These are phyloP conservation scores for Hylaeus anthracinus DNA, from an alignment of 1,140 invertebrate species.

Conservation along the genomic window DNA sequence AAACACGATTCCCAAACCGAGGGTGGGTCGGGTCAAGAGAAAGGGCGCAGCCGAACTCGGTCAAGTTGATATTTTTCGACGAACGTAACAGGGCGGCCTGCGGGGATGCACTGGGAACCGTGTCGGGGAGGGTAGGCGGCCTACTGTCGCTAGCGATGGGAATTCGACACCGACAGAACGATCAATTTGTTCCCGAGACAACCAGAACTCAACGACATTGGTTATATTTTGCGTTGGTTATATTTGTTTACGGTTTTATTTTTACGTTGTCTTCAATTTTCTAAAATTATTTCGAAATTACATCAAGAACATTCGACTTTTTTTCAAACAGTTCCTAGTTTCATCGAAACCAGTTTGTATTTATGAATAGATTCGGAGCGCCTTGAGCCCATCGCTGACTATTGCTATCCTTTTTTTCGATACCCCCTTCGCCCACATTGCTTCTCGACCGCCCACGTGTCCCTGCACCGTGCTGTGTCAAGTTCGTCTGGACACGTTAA, in stretches of 20 bases:
- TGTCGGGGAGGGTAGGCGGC: too few species aligned
- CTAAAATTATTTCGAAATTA: too few species aligned
- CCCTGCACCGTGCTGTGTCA: slow-evolving; percentile 45
- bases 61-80: slow-evolving; percentile 38
- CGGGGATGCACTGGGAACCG: neutral
- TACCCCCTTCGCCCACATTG: slow-evolving; percentile 41
- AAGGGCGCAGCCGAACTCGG: slow-evolving; percentile 27
- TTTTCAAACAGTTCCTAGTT: too few species aligned
- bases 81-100: neutral
- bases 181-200: neutral
- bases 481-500: slow-evolving; percentile 56
- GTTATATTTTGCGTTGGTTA: too few species aligned
- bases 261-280: too few species aligned
- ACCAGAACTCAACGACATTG: too few species aligned
- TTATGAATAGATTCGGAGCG: neutral
- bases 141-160: neutral
- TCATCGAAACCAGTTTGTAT: neutral
- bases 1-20: neutral
- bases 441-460: neutral
- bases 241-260: too few species aligned
- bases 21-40: slow-evolving; percentile 11
- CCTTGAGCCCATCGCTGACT: neutral
- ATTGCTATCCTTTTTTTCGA: slow-evolving; percentile 7
- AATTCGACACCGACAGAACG: neutral
- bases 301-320: too few species aligned